Evolutionary conservation across 2,113 vertebrate genomes (phyloP), one percentile per base, ranked within the genome.

Genomic region (Micromys minutus): DNA sequence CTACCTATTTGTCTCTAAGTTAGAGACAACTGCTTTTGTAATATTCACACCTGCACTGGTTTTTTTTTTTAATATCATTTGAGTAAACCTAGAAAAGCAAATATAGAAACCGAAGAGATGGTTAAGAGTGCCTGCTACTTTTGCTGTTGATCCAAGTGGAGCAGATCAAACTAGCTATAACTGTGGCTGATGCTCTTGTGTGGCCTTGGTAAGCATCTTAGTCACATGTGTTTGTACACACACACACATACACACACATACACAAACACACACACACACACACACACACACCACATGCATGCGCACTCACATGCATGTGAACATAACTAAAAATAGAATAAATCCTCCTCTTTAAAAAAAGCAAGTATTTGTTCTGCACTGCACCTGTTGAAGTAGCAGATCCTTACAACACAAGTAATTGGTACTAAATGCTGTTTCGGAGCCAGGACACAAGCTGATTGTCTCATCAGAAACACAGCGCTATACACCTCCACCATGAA

Each of bases 31-130:
- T 29, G 52, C 42, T 67, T 77, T 45, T 59, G 1, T 74, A 65
- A 80, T 36, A 36, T 55, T 80, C 50, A 80, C n/a, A n/a, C 8
- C 52, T 59, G 11, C 79, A 13, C 65, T 63, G 77, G 26, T 71
- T 88, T 76, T 74, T 7, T 86, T 74, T 7, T 36, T 69, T 9
- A 36, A 74, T 42, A 85, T 34, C 86, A 67, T 42, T 69, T 55
- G 22, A 77, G 10, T 29, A 92, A 92, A 94, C 77, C 55, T 24
- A 59, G 89, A 87, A 93, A 72, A 77, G 19, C 57, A 90, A 67
- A 39, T 42, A 80, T 50, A 77, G 16, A 29, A 77, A 17, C 26
- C 9, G 29, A 50, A 77, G 1, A 76, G 29, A 16, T 57, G 36
- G 77, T 36, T 57, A 12, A 81, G 34, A 22, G 34, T n/a, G 22